phyloP scores from a whole-genome alignment of 2,888 invertebrate species.

The Emesis castigata region DNA sequence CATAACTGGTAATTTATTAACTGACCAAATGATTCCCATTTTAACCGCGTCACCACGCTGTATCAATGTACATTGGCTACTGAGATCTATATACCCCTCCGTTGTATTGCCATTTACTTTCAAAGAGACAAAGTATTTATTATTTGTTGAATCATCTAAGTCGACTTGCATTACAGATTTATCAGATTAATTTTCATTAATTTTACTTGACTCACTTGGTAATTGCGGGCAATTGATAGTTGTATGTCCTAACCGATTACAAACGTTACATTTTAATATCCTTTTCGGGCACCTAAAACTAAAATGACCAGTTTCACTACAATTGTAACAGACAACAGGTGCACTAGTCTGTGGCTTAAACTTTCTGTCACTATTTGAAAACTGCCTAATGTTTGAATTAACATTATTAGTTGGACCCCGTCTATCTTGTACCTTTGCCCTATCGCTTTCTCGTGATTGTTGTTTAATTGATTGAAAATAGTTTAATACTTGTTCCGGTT shows the following conservation, averaged over 20 bases:
- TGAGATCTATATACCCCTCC: background rate
- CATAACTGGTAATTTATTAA: background rate
- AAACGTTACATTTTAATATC: conserved; percentile 4
- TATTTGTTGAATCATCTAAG: background rate
- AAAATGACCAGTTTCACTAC: conserved; percentile 16
- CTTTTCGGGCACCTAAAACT: conserved; percentile 23
- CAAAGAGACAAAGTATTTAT: background rate
- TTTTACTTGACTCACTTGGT: background rate
- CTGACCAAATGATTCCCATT: background rate
- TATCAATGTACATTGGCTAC: background rate
- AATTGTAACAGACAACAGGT: conserved; percentile 5
- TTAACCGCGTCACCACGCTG: background rate
- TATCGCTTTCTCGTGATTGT: conserved; percentile 33
- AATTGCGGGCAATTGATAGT: conserved; percentile 2
- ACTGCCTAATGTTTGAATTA: background rate
- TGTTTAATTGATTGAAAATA: conserved; percentile 26
- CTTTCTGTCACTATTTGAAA: background rate
- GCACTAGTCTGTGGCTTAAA: background rate
- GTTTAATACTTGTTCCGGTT: conserved; percentile 11
- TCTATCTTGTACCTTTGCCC: background rate
- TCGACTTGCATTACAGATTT: background rate
- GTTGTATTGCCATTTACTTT: background rate
- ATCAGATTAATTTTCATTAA: background rate
- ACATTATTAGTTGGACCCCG: background rate
- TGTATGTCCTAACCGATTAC: conserved; percentile 8